These are phyloP conservation scores for Drosophila tripunctata DNA, from an alignment of 2,888 invertebrate species.

Conservation along the genomic window DNA sequence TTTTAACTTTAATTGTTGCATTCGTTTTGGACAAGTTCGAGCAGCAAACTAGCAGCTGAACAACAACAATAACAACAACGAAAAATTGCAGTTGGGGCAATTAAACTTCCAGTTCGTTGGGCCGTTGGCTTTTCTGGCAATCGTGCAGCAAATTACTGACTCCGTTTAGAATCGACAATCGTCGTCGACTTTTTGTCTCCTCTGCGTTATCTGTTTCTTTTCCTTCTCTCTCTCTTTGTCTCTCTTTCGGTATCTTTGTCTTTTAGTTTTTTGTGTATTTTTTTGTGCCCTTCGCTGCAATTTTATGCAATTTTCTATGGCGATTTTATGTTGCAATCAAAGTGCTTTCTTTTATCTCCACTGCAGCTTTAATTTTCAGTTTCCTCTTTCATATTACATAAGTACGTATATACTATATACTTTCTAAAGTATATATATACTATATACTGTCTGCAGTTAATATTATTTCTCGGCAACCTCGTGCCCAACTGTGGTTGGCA, in stretches of 20 bases:
- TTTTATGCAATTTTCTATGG: slow-evolving; percentile 69
- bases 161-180: slow-evolving; percentile 66
- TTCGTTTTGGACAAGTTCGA: slow-evolving; percentile 37
- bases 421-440: slow-evolving; percentile 13
- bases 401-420: slow-evolving; percentile 1
- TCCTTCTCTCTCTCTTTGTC: slow-evolving; percentile 1
- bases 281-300: slow-evolving; percentile 33
- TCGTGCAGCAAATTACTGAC: slow-evolving; percentile 77
- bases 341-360: slow-evolving; percentile 44
- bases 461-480: slow-evolving; percentile 32
- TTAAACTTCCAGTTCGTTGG: slow-evolving; percentile 73
- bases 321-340: slow-evolving; percentile 62
- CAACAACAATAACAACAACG: slow-evolving; percentile 6
- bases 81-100: slow-evolving; percentile 48
- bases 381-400: neutral
- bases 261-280: neutral
- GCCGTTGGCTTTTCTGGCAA: slow-evolving; percentile 55
- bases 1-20: slow-evolving; percentile 77
- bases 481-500: slow-evolving; percentile 17
- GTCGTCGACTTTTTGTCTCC: slow-evolving; percentile 30
- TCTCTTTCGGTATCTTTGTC: neutral
- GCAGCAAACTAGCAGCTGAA: neutral
- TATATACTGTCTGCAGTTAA: slow-evolving; percentile 53
- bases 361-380: slow-evolving; percentile 40
- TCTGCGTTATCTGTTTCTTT: slow-evolving; percentile 22